Conservation (phyloP, 2,797 vertebrate genomes). For the Coendou prehensilis region DNA sequence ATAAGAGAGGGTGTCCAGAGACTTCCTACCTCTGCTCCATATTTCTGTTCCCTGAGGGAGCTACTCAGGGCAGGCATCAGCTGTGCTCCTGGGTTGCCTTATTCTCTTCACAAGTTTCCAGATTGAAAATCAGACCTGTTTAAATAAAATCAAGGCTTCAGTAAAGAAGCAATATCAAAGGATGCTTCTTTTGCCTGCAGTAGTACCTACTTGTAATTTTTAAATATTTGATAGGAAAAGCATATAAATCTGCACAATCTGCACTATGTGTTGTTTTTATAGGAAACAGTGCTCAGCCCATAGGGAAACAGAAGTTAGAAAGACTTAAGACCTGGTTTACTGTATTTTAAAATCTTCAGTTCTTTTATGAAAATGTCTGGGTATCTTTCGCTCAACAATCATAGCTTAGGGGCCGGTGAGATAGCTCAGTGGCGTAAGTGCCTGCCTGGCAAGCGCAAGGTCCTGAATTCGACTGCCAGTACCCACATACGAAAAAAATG, state of each 20-base stretch:
- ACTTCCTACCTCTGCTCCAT: neutral
- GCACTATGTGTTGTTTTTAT: neutral
- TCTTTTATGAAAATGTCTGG: neutral
- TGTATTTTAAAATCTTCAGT: neutral
- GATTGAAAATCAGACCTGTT: slow-evolving; percentile 33
- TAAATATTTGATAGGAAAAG: slow-evolving; percentile 48
- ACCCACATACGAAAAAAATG: too few species aligned
- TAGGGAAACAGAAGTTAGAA: slow-evolving; percentile 1
- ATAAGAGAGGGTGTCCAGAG: neutral
- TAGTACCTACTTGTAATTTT: slow-evolving; percentile 51
- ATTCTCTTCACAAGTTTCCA: neutral
- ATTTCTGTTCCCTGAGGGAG: neutral
- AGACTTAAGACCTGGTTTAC: neutral
- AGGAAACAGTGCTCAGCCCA: neutral
- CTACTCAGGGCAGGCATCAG: neutral
- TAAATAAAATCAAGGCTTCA: slow-evolving; percentile 67
- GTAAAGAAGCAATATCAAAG: slow-evolving; percentile 23
- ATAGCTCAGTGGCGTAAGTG: too few species aligned
- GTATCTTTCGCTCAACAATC: neutral
- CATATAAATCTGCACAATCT: neutral
- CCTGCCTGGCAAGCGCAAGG: too few species aligned
- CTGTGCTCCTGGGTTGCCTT: neutral
- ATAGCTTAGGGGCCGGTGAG: too few species aligned
- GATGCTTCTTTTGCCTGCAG: neutral
- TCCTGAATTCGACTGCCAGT: too few species aligned